Conservation (phyloP, 2,113 vertebrate species). For the Pachycephala philippinensis region DNA sequence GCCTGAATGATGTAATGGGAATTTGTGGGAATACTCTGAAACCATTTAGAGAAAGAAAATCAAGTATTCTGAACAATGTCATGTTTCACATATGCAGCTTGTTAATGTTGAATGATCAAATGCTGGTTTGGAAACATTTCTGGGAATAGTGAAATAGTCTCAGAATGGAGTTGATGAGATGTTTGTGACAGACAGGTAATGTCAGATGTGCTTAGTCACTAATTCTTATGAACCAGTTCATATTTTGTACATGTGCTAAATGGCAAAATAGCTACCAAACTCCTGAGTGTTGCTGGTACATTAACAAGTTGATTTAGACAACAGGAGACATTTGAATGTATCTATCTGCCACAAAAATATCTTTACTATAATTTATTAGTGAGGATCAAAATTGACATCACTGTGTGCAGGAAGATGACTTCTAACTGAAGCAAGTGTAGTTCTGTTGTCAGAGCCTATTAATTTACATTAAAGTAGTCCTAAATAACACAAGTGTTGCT, state of each 20-base stretch:
- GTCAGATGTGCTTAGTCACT: not conserved
- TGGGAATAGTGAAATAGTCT: not conserved
- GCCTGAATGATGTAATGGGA: not conserved
- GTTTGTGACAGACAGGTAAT: not conserved
- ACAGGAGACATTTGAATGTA: not conserved
- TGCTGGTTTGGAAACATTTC: not conserved
- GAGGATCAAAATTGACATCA: not conserved
- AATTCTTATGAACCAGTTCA: not conserved
- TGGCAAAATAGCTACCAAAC: not conserved
- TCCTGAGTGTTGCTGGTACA: fast-evolving
- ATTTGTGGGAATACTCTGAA: not conserved
- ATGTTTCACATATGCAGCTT: not conserved
- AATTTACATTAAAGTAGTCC: not conserved
- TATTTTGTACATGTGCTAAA: not conserved
- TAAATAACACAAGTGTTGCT: not conserved
- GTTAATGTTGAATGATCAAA: not conserved
- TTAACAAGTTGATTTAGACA: not conserved
- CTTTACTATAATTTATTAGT: not conserved
- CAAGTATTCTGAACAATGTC: not conserved
- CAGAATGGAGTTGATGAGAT: not conserved
- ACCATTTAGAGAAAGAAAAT: not conserved
- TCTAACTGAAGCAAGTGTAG: not conserved
- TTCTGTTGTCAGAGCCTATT: not conserved
- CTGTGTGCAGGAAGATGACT: not conserved
- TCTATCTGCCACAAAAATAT: not conserved